These are phyloP conservation scores for Drosophila pallidifrons DNA, from an alignment of 1,140 invertebrate genomes.

Conservation along the genomic window DNA sequence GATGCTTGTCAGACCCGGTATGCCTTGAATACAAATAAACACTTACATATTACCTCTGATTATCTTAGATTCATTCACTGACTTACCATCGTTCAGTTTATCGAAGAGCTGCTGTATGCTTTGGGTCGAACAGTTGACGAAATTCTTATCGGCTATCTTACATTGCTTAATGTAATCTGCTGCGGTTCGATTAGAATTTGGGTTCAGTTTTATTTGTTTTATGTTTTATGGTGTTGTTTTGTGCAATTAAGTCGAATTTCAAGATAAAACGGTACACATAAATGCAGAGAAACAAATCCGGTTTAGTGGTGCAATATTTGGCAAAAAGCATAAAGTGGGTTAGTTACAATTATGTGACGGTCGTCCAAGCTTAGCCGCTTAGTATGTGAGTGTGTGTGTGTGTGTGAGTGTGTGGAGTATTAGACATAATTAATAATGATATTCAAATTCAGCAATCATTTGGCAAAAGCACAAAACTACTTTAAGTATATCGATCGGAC, in stretches of 20 bases:
- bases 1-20: conserved; percentile 85
- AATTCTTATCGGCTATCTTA: conserved; percentile 87
- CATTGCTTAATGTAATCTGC: conserved; percentile 89
- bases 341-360: conserved; percentile 61
- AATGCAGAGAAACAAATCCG: conserved; percentile 69
- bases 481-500: background rate
- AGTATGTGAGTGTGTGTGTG: background rate
- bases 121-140: conserved; percentile 88
- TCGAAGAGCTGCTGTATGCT: conserved; percentile 88
- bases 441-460: background rate
- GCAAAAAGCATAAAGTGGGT: conserved; percentile 53
- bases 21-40: conserved; percentile 50
- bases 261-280: conserved; percentile 50
- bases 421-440: background rate
- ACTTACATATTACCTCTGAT: background rate
- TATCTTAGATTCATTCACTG: too few species aligned
- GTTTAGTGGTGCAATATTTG: conserved; percentile 74
- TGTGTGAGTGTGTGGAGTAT: background rate
- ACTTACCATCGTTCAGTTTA: conserved; percentile 86
- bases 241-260: conserved; percentile 47
- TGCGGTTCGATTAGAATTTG: conserved; percentile 85
- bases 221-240: conserved; percentile 5
- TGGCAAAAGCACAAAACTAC: background rate
- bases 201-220: conserved; percentile 1
- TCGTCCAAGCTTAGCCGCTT: conserved; percentile 5